A percentile compares a stretch with the other conserved stretches of the same genome.
phyloP scores from a whole-genome alignment of 2,888 invertebrate genomes.

The Antitype chi region DNA sequence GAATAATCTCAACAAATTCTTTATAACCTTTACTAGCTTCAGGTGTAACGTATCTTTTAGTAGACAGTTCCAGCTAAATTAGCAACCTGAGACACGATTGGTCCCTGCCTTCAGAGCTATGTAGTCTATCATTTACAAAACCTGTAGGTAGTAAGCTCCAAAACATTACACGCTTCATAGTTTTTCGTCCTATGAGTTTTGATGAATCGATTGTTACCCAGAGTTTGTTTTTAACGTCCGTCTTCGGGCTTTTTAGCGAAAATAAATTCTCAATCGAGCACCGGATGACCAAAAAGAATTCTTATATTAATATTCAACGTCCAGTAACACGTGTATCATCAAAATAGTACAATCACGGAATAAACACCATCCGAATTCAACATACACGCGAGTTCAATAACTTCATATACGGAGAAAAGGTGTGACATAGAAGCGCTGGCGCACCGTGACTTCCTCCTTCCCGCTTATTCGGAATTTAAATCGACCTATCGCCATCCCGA shows the following conservation, averaged over 20 bases:
- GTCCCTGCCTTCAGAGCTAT: neutral
- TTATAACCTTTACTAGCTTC: neutral
- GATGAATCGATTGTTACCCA: neutral
- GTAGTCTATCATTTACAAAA: neutral
- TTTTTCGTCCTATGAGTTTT: neutral
- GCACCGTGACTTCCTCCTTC: constrained; percentile 89
- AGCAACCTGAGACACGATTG: neutral
- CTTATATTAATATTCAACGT: constrained; percentile 52
- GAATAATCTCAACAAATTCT: constrained; percentile 5
- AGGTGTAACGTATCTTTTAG: neutral
- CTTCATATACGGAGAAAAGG: constrained; percentile 89
- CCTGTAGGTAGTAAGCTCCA: neutral
- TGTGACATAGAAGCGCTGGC: constrained; percentile 87
- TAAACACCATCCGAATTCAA: constrained; percentile 73
- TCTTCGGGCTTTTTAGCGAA: neutral
- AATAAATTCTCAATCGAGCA: neutral
- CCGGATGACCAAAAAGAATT: constrained; percentile 44
- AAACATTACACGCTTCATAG: neutral
- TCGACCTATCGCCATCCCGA: constrained; percentile 86
- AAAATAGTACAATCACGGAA: constrained; percentile 71
- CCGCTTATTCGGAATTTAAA: constrained; percentile 90
- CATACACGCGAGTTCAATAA: constrained; percentile 82
- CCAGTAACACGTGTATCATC: constrained; percentile 64
- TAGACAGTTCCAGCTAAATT: neutral
- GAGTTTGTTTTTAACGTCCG: neutral